phyloP scores from a whole-genome alignment of 2,888 invertebrate genomes.

The Dryocosmus kuriphilus region DNA sequence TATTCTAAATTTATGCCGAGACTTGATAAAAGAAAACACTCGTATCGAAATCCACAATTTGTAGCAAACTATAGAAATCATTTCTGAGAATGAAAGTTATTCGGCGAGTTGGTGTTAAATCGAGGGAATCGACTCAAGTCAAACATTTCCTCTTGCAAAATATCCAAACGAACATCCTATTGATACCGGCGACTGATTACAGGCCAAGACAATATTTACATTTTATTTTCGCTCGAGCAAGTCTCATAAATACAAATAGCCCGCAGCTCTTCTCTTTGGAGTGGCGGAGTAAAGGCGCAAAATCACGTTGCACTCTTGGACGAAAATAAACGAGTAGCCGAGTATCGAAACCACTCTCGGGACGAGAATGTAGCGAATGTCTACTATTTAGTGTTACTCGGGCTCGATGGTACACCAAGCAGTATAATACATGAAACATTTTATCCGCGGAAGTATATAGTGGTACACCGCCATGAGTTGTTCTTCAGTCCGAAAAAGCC shows the following conservation, averaged over 20 bases:
- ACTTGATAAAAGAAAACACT: background rate
- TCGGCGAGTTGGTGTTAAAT: conserved; percentile 24
- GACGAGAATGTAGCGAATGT: conserved; percentile 65
- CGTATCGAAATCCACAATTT: conserved; percentile 14
- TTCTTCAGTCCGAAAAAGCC: background rate
- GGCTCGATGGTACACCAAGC: conserved; percentile 47
- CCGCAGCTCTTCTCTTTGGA: conserved; percentile 39
- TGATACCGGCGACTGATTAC: conserved; percentile 44
- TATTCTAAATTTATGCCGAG: background rate
- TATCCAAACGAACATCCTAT: background rate
- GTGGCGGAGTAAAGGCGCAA: conserved; percentile 44
- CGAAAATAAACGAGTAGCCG: conserved; percentile 66
- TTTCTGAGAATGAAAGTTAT: conserved; percentile 17
- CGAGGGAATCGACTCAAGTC: conserved; percentile 27
- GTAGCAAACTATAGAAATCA: background rate
- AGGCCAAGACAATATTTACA: conserved; percentile 44
- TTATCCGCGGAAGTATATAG: conserved; percentile 26
- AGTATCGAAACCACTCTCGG: conserved; percentile 68
- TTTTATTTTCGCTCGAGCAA: conserved; percentile 44
- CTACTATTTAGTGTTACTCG: conserved; percentile 44
- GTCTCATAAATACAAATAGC: conserved; percentile 56
- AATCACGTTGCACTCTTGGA: conserved; percentile 53
- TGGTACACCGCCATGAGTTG: conserved; percentile 10
- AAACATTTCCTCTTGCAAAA: background rate
- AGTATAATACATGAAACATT: conserved; percentile 41